phyloP scores from a whole-genome alignment of 2,797 vertebrate species.

The Phylloscopus collybita region DNA sequence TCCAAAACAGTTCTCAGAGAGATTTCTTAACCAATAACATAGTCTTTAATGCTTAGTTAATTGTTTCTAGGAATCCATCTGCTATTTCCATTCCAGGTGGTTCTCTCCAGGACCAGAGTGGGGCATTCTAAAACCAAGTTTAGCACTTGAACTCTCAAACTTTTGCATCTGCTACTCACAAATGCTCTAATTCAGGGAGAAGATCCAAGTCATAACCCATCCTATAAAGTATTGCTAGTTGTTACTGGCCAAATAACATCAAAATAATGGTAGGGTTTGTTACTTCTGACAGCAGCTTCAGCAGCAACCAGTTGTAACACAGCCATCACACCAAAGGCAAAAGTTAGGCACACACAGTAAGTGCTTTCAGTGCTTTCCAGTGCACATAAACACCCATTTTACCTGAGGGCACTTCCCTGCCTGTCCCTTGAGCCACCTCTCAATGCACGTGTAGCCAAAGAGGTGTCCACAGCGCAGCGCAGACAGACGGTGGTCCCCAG shows the following conservation, averaged over 20 bases:
- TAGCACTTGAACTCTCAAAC: neutral
- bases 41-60: neutral
- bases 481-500: conserved; percentile 90
- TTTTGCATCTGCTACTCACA: neutral
- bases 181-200: neutral
- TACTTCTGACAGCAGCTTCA: neutral
- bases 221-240: neutral
- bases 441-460: conserved; percentile 92
- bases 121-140: neutral
- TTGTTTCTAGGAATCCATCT: neutral
- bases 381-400: neutral
- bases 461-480: conserved; percentile 93
- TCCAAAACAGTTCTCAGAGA: neutral
- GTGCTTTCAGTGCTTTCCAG: neutral
- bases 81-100: neutral
- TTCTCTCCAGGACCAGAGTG: neutral
- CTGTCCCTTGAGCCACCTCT: conserved; percentile 90
- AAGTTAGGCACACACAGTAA: neutral
- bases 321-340: neutral
- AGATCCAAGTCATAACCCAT: neutral
- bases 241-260: neutral
- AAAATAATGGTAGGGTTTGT: neutral
- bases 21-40: neutral
- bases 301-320: neutral
- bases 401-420: conserved; percentile 95